Conservation (phyloP, 2,888 invertebrate genomes). For the Parasteatoda lunata region DNA sequence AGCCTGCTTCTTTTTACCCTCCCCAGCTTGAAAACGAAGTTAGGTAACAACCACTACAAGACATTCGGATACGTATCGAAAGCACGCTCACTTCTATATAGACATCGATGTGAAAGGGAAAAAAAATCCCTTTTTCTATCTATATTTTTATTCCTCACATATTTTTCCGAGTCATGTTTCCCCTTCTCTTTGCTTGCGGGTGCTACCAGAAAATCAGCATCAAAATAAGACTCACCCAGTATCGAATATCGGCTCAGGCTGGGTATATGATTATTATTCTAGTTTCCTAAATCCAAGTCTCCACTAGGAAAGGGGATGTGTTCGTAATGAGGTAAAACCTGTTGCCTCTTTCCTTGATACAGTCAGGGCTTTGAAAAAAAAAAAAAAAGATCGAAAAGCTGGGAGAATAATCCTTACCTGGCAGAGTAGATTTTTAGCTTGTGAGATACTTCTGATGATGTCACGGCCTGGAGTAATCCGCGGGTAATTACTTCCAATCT, state of each 20-base stretch:
- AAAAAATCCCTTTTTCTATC: constrained; percentile 24
- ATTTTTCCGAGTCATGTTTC: constrained; percentile 11
- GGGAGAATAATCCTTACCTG: constrained; percentile 53
- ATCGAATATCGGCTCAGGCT: constrained; percentile 66
- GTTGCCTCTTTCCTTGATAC: constrained; percentile 40
- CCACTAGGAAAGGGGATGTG: constrained; percentile 36
- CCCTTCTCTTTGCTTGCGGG: constrained; percentile 33
- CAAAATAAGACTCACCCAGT: constrained; percentile 55
- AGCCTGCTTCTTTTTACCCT: constrained; percentile 23
- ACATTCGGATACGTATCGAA: constrained; percentile 45
- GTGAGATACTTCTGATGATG: constrained; percentile 52
- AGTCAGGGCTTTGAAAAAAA: constrained; percentile 21
- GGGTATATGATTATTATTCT: constrained; percentile 64
- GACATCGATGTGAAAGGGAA: constrained; percentile 30
- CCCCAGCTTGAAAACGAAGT: constrained; percentile 59
- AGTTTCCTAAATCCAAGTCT: constrained; percentile 58
- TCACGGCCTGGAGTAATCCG: constrained; percentile 50
- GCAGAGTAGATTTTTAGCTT: constrained; percentile 11
- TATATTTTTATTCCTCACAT: not conserved
- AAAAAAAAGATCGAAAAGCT: constrained; percentile 14
- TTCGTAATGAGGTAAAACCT: constrained; percentile 68
- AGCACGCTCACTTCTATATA: constrained; percentile 50
- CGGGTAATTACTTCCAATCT: constrained; percentile 58
- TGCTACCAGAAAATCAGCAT: constrained; percentile 43
- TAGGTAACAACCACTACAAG: constrained; percentile 64